Evolutionary conservation across 2,888 invertebrate genomes (phyloP), one percentile per base, ranked within the genome.

Genomic region (Andrena marginata): DNA sequence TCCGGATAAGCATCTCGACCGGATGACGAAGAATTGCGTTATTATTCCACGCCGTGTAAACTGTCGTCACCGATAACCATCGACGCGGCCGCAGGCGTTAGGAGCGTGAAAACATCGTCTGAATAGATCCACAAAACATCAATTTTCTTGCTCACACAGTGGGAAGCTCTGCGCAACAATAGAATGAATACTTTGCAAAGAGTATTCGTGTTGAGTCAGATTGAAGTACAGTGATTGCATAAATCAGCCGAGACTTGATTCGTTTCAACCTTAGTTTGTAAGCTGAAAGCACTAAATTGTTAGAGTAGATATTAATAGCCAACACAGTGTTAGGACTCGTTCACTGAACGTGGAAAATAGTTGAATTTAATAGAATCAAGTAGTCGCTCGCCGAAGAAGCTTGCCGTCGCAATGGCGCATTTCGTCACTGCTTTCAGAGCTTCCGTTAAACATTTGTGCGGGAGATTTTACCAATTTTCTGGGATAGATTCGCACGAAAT

Each of bases 351-450:
- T 42, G 42, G 42, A 16, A 42, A 42, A 16, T 42, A 42, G 16
- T 16, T 42, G 42, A 42, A 42, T 42, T 16, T 42, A 16, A 42
- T 16, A 5, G 4, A 42, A 42, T 42, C 16, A 42, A 42, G 4
- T 42, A 3, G 26, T 49, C 29, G 42, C 23, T 69, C 56, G 42
- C 31, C n/a, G 26, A 63, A 75, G 65, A 67, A 68, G 71, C 72
- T 80, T 85, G 71, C 89, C 91, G 91, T 88, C 89, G 90, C 89
- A 90, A 92, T 91, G 91, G 91, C 91, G 90, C 68, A 76, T 35
- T 73, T 84, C 80, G 7, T 82, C 72, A 77, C 79, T 60, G 49
- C 77, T 79, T 87, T 85, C 80, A 74, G 62, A 62, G 35, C 73
- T 80, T 81, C 71, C n/a, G 13, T 16, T 23, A 71, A 49, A 56